Percentiles rank a stretch among this genome's conserved stretches.
These are phyloP conservation scores for Epinephelus lanceolatus DNA, from an alignment of 2,113 vertebrate genomes.

Conservation along the genomic window DNA sequence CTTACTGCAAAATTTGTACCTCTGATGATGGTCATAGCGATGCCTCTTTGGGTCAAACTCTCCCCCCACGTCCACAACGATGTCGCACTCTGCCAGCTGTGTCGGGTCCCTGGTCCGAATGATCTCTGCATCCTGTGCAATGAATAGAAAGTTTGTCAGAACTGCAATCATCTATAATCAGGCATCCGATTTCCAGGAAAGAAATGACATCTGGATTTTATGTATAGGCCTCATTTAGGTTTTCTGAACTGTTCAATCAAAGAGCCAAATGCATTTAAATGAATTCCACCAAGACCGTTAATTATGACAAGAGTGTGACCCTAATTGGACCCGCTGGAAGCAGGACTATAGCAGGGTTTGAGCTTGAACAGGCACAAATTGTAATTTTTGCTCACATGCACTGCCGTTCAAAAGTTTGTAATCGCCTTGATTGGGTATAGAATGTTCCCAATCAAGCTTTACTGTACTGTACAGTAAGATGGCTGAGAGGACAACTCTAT, in stretches of 20 bases:
- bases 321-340: not conserved
- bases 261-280: not conserved
- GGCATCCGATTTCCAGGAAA: not conserved
- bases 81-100: constrained; percentile 87
- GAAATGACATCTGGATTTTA: constrained; percentile 2
- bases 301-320: not conserved
- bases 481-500: not conserved
- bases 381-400: not conserved
- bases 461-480: not conserved
- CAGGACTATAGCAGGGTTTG: not conserved
- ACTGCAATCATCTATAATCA: not conserved
- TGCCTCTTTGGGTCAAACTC: constrained; percentile 90
- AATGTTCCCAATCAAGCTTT: too few species aligned
- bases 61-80: constrained; percentile 95
- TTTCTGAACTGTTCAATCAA: not conserved
- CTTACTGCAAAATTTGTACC: constrained; percentile 78
- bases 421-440: not conserved
- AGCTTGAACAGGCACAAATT: not conserved
- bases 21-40: constrained; percentile 96
- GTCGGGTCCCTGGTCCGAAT: constrained; percentile 90
- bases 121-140: constrained; percentile 89
- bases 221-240: not conserved
- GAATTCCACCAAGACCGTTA: not conserved
- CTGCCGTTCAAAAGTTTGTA: not conserved
- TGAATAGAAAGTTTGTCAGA: constrained; percentile 2